Evolutionary conservation across 1,140 invertebrate genomes (phyloP).

Genomic region (Lordiphosa clarofinis): DNA sequence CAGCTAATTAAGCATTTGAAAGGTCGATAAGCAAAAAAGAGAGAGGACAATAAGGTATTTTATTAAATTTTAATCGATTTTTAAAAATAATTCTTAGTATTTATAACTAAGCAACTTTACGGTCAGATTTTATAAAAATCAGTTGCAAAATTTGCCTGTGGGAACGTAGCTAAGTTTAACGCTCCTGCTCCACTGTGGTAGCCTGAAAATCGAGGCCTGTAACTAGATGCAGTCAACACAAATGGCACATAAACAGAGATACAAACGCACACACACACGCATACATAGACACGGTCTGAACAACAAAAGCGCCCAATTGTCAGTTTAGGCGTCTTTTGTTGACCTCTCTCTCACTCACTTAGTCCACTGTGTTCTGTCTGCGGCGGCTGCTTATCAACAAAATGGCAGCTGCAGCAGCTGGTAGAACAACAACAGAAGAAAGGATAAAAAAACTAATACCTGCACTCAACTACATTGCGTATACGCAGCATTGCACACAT

Average conservation of each 20-base stretch:
- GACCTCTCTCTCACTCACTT: slow-evolving; percentile 9
- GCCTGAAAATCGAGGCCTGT: slow-evolving; percentile 12
- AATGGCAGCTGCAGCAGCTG: slow-evolving; percentile 49
- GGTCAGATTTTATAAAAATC: no score
- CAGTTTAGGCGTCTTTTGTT: slow-evolving; percentile 59
- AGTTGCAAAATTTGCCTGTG: no score
- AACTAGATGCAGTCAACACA: slow-evolving; percentile 60
- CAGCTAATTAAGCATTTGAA: no score
- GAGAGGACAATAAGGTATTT: no score
- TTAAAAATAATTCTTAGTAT: no score
- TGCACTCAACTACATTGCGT: slow-evolving; percentile 35
- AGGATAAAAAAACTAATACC: slow-evolving; percentile 8
- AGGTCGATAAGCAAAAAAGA: no score
- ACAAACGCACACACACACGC: slow-evolving; percentile 21
- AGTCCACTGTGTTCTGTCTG: slow-evolving; percentile 11
- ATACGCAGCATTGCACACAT: slow-evolving; percentile 47
- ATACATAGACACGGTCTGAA: slow-evolving; percentile 55
- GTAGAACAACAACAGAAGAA: slow-evolving; percentile 6
- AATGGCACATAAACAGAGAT: slow-evolving; percentile 39
- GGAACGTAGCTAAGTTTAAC: no score
- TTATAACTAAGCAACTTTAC: no score
- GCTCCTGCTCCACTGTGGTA: not conserved
- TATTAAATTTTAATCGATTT: no score
- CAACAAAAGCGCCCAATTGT: slow-evolving; percentile 64
- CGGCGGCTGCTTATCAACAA: slow-evolving; percentile 56